These are phyloP conservation scores for Phrixothrix hirtus DNA, from an alignment of 2,888 invertebrate genomes.

Conservation along the genomic window DNA sequence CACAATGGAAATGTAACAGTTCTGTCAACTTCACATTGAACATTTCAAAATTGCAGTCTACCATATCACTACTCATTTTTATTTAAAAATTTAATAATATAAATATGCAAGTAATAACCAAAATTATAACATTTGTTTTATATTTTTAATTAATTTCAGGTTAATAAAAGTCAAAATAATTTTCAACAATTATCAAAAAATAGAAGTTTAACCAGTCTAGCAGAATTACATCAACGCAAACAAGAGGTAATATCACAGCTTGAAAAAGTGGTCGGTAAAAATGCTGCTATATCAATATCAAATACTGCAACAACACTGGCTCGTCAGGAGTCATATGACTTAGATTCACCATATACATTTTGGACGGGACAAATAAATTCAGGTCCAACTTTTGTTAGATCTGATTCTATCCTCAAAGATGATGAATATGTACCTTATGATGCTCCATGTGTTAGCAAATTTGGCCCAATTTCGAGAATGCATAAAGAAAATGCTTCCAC, in stretches of 20 bases:
- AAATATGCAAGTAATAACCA: no score
- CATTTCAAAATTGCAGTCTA: no score
- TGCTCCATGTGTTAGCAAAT: constrained; percentile 67
- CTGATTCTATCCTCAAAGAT: constrained; percentile 62
- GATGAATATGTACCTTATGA: constrained; percentile 72
- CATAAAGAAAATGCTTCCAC: constrained; percentile 41
- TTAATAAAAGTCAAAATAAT: constrained; percentile 44
- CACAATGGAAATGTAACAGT: no score
- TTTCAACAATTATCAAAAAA: constrained; percentile 38
- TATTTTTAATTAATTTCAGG: constrained; percentile 10
- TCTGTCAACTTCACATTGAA: no score
- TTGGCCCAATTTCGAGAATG: constrained; percentile 69
- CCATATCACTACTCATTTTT: no score
- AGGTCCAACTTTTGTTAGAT: constrained; percentile 56
- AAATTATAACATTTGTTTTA: neutral
- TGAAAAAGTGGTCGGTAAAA: constrained; percentile 63
- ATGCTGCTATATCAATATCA: constrained; percentile 53
- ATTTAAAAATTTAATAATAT: no score
- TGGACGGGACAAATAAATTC: constrained; percentile 47
- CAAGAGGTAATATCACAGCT: constrained; percentile 65
- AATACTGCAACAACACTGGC: constrained; percentile 53
- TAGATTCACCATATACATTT: constrained; percentile 53
- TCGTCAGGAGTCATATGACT: constrained; percentile 47
- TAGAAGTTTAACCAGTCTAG: constrained; percentile 59
- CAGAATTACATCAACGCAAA: constrained; percentile 63